Base-by-base conservation (phyloP, 2,888 invertebrate genomes). In the Trissolcus brochymenae region DNA sequence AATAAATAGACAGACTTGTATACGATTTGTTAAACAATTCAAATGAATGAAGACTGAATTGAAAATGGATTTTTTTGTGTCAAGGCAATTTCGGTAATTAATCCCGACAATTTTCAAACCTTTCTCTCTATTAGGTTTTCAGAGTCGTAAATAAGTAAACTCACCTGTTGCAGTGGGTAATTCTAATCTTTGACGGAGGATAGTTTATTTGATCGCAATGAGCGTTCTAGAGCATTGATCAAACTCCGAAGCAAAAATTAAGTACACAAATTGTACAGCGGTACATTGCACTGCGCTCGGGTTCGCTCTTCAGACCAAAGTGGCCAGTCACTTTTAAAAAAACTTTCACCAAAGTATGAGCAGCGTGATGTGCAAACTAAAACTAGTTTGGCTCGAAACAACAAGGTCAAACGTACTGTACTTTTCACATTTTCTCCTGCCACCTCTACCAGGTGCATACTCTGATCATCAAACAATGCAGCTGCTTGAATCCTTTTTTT, bases 281-380 rank as follows among this genome's bases (percentile, higher is more conserved):
- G 35, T 1, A 2, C 35, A 35, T 35, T 35, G 35, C 35, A 35
- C 7, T 35, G 35, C 7, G 35, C 11, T 9, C 35, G 35, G 0
- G 35, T 35, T 35, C 35, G 11, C 35, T 35, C 35, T 35, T 35
- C 35, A 2, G 11, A 11, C 35, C 14, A n/a, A 14, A 46, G 46
- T 46, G 16, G 46, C n/a, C 46, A 46, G 49, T 67, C 59, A 35
- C 35, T 35, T 56, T 60, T 60, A 49, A 54, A 17, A 61, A 61
- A 70, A 56, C 62, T 62, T 61, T 61, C 71, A 49, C 62, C 43
- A 14, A 71, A 62, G 71, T 62, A 56, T 57, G 4, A 56, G 55
- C 51, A 55, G 71, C 57, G 51, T 71, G 71, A 71, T 71, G 71
- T 62, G 51, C 62, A 71, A 71, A 71, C 55, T 49, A 50, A 71